Conservation (phyloP, 2,113 vertebrate species). For the Panurus biarmicus region DNA sequence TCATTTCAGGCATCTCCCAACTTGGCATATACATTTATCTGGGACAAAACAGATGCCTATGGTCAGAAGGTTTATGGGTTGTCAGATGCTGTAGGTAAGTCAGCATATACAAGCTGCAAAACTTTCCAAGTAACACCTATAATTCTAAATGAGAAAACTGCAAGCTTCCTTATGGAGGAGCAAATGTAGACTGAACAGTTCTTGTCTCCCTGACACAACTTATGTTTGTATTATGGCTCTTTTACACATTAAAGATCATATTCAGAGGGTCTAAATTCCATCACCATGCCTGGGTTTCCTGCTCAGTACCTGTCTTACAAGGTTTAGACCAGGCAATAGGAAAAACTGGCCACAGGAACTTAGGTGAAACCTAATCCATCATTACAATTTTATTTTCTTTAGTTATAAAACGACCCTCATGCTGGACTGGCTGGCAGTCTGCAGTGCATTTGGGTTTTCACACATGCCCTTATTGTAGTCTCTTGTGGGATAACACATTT, state of each 20-base stretch:
- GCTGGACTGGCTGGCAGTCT: background rate
- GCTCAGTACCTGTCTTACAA: background rate
- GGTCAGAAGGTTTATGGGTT: slow-evolving; percentile 94
- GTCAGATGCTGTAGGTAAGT: slow-evolving; percentile 94
- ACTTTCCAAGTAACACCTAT: background rate
- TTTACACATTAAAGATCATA: background rate
- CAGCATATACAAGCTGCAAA: background rate
- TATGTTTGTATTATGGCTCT: background rate
- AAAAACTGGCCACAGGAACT: background rate
- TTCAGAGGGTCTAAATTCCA: background rate
- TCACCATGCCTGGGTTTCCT: background rate
- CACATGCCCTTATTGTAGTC: background rate
- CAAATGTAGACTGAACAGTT: background rate
- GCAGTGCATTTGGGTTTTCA: background rate
- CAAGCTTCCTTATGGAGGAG: background rate
- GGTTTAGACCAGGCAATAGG: background rate
- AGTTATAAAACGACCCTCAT: background rate
- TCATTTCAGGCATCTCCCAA: slow-evolving; percentile 96
- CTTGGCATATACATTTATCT: slow-evolving; percentile 95
- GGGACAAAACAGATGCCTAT: slow-evolving; percentile 97
- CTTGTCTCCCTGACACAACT: background rate
- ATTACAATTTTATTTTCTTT: background rate
- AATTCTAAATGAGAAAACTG: background rate
- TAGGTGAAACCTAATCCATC: background rate
- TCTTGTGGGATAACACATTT: background rate